Conservation (phyloP, 1,140 invertebrate species). For the Achatina immaculata region DNA sequence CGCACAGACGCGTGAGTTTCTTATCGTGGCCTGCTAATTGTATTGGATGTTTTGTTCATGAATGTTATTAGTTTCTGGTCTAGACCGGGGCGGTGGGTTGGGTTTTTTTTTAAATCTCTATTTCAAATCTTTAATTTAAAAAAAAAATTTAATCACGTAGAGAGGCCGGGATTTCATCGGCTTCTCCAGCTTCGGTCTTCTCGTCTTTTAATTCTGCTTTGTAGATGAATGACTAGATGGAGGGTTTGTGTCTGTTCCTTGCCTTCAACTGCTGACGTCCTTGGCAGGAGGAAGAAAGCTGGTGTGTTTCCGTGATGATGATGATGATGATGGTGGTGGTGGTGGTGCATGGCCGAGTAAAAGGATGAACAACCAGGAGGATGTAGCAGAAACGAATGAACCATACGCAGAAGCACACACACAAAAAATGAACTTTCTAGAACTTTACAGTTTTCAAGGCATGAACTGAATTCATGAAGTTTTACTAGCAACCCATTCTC, state of each 20-base stretch:
- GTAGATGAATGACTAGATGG: neutral
- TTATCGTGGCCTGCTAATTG: constrained; percentile 22
- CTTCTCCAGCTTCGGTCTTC: neutral
- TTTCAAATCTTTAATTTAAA: no score
- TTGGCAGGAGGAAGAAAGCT: no score
- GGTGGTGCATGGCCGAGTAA: no score
- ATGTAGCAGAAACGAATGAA: no score
- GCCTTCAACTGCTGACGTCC: no score
- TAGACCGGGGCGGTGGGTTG: neutral
- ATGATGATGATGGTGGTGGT: neutral
- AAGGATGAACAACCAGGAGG: no score
- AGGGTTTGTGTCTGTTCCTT: no score
- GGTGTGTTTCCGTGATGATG: neutral
- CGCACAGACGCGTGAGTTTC: constrained; percentile 1
- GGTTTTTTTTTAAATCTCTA: neutral
- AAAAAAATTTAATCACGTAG: constrained; percentile 3
- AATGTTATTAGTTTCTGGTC: neutral
- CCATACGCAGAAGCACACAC: no score
- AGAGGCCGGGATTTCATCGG: neutral
- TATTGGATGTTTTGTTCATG: constrained; percentile 16
- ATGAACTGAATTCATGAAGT: no score
- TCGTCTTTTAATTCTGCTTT: neutral
- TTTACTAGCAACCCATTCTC: no score
- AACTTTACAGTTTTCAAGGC: no score
- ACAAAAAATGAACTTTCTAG: no score